phyloP scores from a whole-genome alignment of 30 jellyfish, hydroid and myxozoan genomes.

The Pelagia noctiluca region DNA sequence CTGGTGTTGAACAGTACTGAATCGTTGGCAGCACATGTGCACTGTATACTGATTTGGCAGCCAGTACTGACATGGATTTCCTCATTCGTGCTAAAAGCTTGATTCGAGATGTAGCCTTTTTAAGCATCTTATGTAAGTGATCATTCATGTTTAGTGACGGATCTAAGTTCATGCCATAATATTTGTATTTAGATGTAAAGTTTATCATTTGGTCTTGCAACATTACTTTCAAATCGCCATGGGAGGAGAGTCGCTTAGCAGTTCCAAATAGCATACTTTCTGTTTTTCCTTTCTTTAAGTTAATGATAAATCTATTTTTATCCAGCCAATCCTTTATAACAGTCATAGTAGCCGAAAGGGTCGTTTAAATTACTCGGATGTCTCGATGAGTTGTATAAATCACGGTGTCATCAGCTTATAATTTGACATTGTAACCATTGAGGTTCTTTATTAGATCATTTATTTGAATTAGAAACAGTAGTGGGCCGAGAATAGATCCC shows the following conservation, averaged over 20 bases:
- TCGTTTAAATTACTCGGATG: conserved; percentile 22
- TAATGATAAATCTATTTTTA: conserved; percentile 27
- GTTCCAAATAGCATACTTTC: conserved; percentile 29
- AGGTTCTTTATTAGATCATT: conserved; percentile 46
- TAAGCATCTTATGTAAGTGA: conserved; percentile 36
- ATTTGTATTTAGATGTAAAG: conserved; percentile 19
- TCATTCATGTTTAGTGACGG: conserved; percentile 47
- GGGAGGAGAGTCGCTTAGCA: conserved; percentile 59
- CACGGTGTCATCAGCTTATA: conserved; percentile 75
- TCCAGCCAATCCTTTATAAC: conserved; percentile 27
- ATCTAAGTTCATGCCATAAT: conserved; percentile 51
- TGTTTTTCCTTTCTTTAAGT: no score
- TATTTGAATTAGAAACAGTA: conserved; percentile 59
- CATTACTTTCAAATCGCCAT: conserved; percentile 52
- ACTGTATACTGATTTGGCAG: conserved; percentile 33
- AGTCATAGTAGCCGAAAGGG: conserved; percentile 27
- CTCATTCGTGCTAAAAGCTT: conserved; percentile 32
- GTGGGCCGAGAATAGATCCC: conserved; percentile 82
- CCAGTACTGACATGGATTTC: conserved; percentile 25
- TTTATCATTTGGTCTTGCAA: conserved; percentile 31
- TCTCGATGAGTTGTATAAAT: conserved; percentile 15
- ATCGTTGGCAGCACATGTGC: conserved; percentile 39
- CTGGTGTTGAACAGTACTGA: conserved; percentile 41
- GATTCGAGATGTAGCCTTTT: conserved; percentile 37
- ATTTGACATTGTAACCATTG: conserved; percentile 47